phyloP scores from a whole-genome alignment of 2,113 vertebrate genomes.

The Buteo buteo region DNA sequence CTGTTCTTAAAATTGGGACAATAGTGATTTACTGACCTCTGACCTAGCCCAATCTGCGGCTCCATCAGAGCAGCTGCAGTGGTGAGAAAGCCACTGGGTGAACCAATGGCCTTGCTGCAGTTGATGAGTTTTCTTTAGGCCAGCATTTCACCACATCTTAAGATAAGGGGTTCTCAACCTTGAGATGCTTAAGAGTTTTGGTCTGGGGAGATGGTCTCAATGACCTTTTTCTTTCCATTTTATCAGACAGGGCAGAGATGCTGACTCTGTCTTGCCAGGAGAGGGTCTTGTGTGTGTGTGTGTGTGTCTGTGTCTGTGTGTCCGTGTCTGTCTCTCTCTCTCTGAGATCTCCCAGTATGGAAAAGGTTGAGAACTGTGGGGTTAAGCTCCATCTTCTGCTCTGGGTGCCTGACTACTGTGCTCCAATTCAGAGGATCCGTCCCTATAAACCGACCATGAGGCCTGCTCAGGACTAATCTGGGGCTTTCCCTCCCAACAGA shows the following conservation, averaged over 20 bases:
- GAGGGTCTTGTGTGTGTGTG: neutral
- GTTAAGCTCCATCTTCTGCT: conserved; percentile 52
- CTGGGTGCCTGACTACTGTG: conserved; percentile 44
- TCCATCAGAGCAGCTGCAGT: neutral
- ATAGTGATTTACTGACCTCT: neutral
- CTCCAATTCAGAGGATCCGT: conserved; percentile 46
- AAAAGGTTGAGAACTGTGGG: conserved; percentile 54
- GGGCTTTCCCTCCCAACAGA: conserved; percentile 40
- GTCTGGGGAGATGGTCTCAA: conserved; percentile 1
- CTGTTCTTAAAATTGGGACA: neutral
- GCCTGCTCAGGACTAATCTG: conserved; percentile 37
- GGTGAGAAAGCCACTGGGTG: neutral
- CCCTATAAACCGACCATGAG: conserved; percentile 11
- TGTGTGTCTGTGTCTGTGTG: neutral
- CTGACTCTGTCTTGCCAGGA: conserved; percentile 17
- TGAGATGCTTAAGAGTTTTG: neutral
- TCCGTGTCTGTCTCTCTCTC: conserved; percentile 43
- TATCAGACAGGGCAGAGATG: neutral
- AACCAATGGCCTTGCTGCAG: neutral
- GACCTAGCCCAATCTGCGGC: neutral
- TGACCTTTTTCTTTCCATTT: conserved; percentile 62
- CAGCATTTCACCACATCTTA: neutral
- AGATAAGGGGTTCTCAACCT: neutral
- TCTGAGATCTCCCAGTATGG: conserved; percentile 48
- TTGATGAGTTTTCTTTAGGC: neutral